Evolutionary conservation across 1,140 invertebrate genomes (phyloP).

Genomic region (Heterodera schachtii): DNA sequence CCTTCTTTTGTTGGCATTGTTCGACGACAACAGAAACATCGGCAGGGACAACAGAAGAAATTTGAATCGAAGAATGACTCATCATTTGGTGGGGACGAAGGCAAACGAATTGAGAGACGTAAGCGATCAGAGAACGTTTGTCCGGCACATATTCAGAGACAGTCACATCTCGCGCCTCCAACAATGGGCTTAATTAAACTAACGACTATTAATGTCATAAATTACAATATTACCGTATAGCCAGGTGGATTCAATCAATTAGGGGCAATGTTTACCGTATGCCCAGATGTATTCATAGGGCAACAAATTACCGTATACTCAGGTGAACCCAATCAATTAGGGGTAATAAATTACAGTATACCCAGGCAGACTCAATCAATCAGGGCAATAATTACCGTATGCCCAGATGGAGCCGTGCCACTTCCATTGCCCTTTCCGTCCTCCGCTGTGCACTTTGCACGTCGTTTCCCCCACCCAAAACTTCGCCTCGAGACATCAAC

Average conservation of each 20-base stretch:
- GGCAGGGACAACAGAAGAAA: not conserved
- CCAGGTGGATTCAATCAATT: no score
- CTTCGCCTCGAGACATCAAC: slow-evolving; percentile 76
- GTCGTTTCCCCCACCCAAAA: slow-evolving; percentile 76
- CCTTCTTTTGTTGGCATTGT: not conserved
- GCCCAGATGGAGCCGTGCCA: slow-evolving; percentile 87
- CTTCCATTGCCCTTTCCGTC: slow-evolving; percentile 87
- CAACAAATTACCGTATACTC: no score
- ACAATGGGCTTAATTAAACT: slow-evolving; percentile 76
- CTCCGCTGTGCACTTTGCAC: slow-evolving; percentile 74
- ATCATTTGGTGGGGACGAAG: slow-evolving; percentile 30
- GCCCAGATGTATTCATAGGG: no score
- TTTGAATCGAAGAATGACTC: not conserved
- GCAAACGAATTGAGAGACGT: slow-evolving; percentile 92
- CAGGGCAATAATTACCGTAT: slow-evolving; percentile 69
- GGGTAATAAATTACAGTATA: no score
- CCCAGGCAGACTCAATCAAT: no score
- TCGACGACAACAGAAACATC: not conserved
- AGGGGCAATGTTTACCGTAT: no score
- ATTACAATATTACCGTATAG: no score
- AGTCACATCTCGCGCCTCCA: slow-evolving; percentile 80
- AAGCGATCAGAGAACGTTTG: slow-evolving; percentile 98
- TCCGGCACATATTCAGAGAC: slow-evolving; percentile 84
- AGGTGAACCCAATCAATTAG: no score
- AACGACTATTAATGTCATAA: no score